Evolutionary conservation across 2,113 vertebrate species (phyloP).

Genomic region (Equus przewalskii): DNA sequence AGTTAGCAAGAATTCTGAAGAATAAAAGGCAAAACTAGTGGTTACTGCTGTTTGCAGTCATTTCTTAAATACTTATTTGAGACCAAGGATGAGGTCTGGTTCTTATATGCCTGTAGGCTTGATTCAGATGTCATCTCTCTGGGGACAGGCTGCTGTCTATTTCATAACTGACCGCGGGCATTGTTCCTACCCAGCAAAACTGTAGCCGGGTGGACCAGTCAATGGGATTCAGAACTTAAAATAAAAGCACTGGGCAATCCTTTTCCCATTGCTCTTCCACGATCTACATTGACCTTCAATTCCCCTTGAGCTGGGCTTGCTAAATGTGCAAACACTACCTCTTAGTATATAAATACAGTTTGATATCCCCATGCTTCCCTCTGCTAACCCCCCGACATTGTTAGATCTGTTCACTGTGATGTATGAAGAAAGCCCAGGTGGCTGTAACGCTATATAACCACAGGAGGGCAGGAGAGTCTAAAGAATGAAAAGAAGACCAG

Average conservation of each 20-base stretch:
- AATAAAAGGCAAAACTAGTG: neutral
- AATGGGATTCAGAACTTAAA: neutral
- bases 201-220: neutral
- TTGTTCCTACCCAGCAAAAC: neutral
- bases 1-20: neutral
- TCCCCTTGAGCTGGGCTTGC: neutral
- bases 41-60: neutral
- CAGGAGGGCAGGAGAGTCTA: conserved; percentile 81
- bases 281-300: neutral
- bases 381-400: rapidly evolving
- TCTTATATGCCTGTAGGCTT: neutral
- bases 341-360: neutral
- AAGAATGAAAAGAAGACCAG: neutral
- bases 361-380: rapidly evolving
- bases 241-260: neutral
- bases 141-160: neutral
- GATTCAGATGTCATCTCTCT: neutral
- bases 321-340: neutral
- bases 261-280: neutral
- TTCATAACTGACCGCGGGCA: neutral
- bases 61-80: conserved; percentile 1
- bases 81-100: neutral
- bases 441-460: neutral
- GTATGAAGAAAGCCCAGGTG: neutral
- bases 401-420: rapidly evolving